A percentile compares a stretch with the other conserved stretches of the same genome.
phyloP scores from a whole-genome alignment of 2,113 vertebrate species.

The Ageneiosus marmoratus region DNA sequence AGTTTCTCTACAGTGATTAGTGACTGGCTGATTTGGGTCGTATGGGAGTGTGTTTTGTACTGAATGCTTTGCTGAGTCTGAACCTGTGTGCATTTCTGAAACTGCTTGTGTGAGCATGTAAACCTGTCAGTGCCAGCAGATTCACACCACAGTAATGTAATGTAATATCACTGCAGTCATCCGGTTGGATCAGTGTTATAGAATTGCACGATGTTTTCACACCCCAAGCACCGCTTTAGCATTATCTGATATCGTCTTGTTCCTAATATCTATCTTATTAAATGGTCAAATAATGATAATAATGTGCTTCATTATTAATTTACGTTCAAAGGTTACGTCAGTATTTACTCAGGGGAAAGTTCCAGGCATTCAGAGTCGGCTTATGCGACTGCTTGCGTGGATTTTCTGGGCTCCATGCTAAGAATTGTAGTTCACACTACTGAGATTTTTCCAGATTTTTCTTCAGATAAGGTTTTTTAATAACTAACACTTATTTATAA shows the following conservation, averaged over 20 bases:
- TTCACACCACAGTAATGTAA: background rate
- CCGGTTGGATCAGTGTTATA: background rate
- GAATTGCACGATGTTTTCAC: background rate
- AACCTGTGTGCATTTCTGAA: slow-evolving; percentile 3
- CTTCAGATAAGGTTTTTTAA: too few species aligned
- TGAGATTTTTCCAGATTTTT: too few species aligned
- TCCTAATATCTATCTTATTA: too few species aligned
- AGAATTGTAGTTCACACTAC: too few species aligned
- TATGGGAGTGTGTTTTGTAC: background rate
- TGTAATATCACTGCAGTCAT: background rate
- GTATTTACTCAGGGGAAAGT: too few species aligned
- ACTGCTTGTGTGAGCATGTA: background rate
- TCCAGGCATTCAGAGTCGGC: too few species aligned
- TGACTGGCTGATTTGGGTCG: background rate
- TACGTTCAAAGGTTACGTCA: too few species aligned
- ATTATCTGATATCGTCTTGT: background rate
- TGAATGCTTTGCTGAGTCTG: slow-evolving; percentile 1
- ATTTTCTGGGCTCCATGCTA: too few species aligned
- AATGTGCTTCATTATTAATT: background rate
- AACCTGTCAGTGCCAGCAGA: background rate
- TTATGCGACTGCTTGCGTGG: too few species aligned
- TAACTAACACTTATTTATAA: too few species aligned
- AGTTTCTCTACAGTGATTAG: background rate
- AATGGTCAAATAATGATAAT: too few species aligned
- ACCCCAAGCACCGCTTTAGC: background rate